Evolutionary conservation across 2,888 invertebrate species (phyloP).

Genomic region (Brenthis daphne): DNA sequence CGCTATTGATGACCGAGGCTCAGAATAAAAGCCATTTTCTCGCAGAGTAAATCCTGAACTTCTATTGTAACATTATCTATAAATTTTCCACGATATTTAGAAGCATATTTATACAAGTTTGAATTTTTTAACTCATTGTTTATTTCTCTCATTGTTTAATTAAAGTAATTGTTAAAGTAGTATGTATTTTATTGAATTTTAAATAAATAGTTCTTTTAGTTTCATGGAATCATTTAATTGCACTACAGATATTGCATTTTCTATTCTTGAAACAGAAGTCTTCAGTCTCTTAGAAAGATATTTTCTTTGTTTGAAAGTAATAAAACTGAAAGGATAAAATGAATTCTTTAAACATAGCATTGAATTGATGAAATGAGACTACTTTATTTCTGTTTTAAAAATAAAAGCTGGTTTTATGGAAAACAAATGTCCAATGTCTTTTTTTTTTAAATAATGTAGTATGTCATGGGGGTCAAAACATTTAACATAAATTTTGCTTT

Average conservation of each 20-base stretch:
- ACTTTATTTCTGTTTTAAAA: neutral
- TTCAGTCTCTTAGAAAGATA: neutral
- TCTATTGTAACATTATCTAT: neutral
- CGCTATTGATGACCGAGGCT: conserved; percentile 11
- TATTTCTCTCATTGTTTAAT: neutral
- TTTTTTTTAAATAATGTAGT: too few relatives aligned
- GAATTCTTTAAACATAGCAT: neutral
- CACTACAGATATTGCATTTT: conserved; percentile 2
- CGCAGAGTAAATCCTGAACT: neutral
- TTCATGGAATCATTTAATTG: conserved; percentile 14
- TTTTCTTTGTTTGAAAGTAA: conserved; percentile 6
- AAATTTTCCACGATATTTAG: too few relatives aligned
- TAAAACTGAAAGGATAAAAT: conserved; percentile 3
- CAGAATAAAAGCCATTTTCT: neutral
- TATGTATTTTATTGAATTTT: neutral
- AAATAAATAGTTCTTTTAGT: neutral
- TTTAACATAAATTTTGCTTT: too few relatives aligned
- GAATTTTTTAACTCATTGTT: too few relatives aligned
- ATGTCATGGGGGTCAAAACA: too few relatives aligned
- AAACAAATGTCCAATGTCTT: too few relatives aligned
- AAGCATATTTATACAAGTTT: too few relatives aligned
- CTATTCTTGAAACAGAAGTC: neutral
- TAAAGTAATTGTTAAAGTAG: neutral
- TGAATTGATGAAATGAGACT: neutral
- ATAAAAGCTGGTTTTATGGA: too few relatives aligned